Evolutionary conservation across 2,797 vertebrate genomes (phyloP).

Genomic region (Anabacerthia variegaticeps): DNA sequence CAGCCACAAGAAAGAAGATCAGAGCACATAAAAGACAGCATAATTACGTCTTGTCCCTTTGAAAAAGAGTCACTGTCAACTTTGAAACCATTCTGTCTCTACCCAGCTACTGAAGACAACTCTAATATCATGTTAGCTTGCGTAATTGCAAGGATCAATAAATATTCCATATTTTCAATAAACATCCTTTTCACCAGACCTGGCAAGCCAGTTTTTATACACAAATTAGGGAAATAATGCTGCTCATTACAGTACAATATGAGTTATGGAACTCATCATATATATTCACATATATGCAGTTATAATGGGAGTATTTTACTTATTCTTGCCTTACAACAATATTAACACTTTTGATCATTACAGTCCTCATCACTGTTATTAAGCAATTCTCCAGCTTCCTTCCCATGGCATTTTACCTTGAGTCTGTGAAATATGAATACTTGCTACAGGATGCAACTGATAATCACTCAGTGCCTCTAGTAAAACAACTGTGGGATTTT

Average conservation of each 20-base stretch:
- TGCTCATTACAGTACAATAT: background rate
- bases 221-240: background rate
- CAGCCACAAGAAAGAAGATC: constrained; percentile 7
- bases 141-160: background rate
- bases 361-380: background rate
- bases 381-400: background rate
- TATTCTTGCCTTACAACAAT: background rate
- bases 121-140: background rate
- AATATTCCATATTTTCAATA: background rate
- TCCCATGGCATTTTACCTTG: background rate
- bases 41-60: background rate
- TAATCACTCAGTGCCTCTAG: background rate
- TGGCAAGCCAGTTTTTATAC: background rate
- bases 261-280: background rate
- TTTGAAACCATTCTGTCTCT: constrained; percentile 3
- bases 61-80: background rate
- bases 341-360: background rate
- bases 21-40: background rate
- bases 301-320: background rate
- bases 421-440: background rate
- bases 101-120: background rate
- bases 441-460: background rate
- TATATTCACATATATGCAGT: background rate
- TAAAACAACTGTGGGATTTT: background rate
- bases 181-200: background rate